These are phyloP conservation scores for Hypothenemus hampei DNA, from an alignment of 1,140 invertebrate genomes.

Conservation along the genomic window DNA sequence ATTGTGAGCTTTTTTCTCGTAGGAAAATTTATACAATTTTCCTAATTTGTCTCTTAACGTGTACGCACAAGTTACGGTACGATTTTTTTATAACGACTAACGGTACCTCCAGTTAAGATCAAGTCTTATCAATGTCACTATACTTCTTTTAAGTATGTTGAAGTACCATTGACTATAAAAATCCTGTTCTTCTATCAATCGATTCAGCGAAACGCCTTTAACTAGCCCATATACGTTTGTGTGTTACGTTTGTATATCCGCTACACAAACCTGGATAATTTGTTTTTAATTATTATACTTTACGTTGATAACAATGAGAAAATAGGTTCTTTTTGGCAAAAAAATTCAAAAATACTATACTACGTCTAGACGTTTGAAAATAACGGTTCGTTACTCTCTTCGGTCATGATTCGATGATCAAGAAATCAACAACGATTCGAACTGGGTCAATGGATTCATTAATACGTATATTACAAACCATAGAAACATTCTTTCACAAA, in stretches of 20 bases:
- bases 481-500: background rate
- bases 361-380: too few relatives aligned
- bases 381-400: too few relatives aligned
- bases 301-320: background rate
- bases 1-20: background rate
- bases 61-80: conserved; percentile 20
- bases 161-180: conserved; percentile 23
- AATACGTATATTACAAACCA: background rate
- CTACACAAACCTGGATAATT: conserved; percentile 8
- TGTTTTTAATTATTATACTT: too few relatives aligned
- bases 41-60: conserved; percentile 27
- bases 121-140: conserved; percentile 27
- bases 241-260: conserved; percentile 18
- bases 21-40: conserved; percentile 13
- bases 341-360: too few relatives aligned
- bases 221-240: conserved; percentile 5
- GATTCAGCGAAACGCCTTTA: conserved; percentile 20
- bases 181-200: conserved; percentile 23
- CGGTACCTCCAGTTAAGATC: conserved; percentile 24
- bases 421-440: too few relatives aligned
- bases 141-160: conserved; percentile 24
- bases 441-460: too few relatives aligned
- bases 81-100: conserved; percentile 7
- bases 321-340: background rate
- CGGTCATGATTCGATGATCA: too few relatives aligned